Base-by-base conservation (phyloP, 2,888 invertebrate genomes). In the Empis stercorea region DNA sequence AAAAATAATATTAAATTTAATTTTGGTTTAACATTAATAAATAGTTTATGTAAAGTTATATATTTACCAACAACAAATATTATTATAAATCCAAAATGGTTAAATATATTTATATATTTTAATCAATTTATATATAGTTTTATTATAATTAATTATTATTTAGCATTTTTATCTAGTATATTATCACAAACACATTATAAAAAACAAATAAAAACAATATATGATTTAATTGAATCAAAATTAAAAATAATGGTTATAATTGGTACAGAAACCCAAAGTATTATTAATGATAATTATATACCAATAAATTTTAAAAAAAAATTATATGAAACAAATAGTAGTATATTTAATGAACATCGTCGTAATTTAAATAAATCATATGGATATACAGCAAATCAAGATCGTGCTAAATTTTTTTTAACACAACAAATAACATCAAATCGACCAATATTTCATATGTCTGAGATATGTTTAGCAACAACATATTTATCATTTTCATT, bases 71-170 rank as follows among this genome's bases (percentile, higher is more conserved):
- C n/a, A 5, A 2, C 20, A 14, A 14, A 14, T 23, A 7, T 2
- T 27, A 23, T 9, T 13, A 40, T 14, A 40, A 23, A 20, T n/a
- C 13, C 11, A 27, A n/a, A 14, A 23, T 23, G 14, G 4, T 13
- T n/a, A 34, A 3, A 7, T n/a, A 7, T 34, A 13, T 27, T 13
- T 3, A 14, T 40, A n/a, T 20, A 14, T n/a, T 10, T 2, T 7
- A 20, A 20, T 20, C 20, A 40, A 40, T 40, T 40, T 40, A 10
- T 40, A 23, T 11, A 7, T 40, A 20, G 40, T 23, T 40, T 40
- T 40, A 40, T 40, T 9, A 27, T 40, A 40, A 10, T 20, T 11
- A 40, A 40, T 40, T 40, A 40, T 40, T 40, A 40, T 40, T 40
- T 40, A 27, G 23, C 40, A 40, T 40, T 27, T 27, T 40, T 40